These are phyloP conservation scores for Naso thynnoides DNA, from an alignment of 2,797 vertebrate species.

Conservation along the genomic window DNA sequence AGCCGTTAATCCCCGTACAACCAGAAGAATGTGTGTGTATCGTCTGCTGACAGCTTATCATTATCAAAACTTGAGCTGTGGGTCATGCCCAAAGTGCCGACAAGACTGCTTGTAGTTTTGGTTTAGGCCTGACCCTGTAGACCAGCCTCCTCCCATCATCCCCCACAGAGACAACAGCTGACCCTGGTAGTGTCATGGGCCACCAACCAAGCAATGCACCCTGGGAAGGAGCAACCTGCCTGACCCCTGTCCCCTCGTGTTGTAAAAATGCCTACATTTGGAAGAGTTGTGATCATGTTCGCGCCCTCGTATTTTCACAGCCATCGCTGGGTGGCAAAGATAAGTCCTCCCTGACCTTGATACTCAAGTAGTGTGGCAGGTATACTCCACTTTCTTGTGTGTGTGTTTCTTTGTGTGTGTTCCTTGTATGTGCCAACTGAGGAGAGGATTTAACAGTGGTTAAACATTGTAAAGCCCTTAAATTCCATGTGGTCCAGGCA, in stretches of 20 bases:
- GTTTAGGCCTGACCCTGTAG: conserved; percentile 49
- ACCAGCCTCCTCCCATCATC: conserved; percentile 10
- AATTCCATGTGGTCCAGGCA: conserved; percentile 50
- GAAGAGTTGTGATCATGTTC: conserved; percentile 61
- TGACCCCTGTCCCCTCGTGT: conserved; percentile 41
- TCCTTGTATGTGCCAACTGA: conserved; percentile 39
- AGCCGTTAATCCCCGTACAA: conserved; percentile 54
- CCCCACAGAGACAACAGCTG: conserved; percentile 75
- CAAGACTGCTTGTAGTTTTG: conserved; percentile 44
- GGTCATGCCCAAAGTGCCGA: conserved; percentile 32
- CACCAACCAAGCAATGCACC: conserved; percentile 71
- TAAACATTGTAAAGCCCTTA: conserved; percentile 47
- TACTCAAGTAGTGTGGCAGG: conserved; percentile 56
- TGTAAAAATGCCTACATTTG: conserved; percentile 83
- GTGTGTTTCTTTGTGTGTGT: conserved; percentile 54
- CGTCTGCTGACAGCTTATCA: conserved; percentile 42
- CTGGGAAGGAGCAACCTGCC: conserved; percentile 56
- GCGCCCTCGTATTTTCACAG: conserved; percentile 72
- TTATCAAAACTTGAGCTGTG: conserved; percentile 31
- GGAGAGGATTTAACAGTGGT: conserved; percentile 49
- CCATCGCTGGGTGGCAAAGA: conserved; percentile 54
- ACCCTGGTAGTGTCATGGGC: conserved; percentile 58
- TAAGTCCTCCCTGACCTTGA: conserved; percentile 64
- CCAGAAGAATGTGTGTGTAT: conserved; percentile 34
- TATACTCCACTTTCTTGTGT: conserved; percentile 55